These are phyloP conservation scores for Drosophila littoralis DNA, from an alignment of 1,140 invertebrate genomes.

Conservation along the genomic window DNA sequence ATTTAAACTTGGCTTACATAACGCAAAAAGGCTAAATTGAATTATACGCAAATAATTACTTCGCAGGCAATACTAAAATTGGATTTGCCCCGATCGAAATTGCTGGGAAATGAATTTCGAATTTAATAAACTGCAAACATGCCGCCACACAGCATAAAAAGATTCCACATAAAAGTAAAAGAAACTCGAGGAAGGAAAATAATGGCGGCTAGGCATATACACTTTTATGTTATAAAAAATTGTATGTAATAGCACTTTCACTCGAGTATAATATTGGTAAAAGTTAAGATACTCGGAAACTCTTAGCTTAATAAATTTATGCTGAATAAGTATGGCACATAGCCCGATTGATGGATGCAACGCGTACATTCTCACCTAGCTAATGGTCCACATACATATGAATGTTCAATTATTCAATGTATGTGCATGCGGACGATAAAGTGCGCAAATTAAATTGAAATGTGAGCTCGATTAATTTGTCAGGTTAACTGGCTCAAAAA, in stretches of 20 bases:
- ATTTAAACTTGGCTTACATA: conserved; percentile 32
- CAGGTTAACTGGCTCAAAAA: neutral
- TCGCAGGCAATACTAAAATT: conserved; percentile 26
- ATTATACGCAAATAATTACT: conserved; percentile 60
- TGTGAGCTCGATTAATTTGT: conserved; percentile 15
- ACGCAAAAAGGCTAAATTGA: conserved; percentile 29
- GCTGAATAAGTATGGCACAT: neutral
- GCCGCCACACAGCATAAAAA: neutral
- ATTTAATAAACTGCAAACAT: conserved; percentile 38
- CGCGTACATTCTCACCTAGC: neutral
- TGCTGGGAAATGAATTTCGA: conserved; percentile 39
- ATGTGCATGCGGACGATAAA: neutral
- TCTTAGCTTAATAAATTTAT: neutral
- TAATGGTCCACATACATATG: neutral
- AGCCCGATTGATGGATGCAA: neutral
- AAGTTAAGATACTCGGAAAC: too few relatives aligned
- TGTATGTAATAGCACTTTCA: neutral
- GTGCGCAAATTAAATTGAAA: conserved; percentile 9
- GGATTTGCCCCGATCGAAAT: conserved; percentile 38
- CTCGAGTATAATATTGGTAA: too few relatives aligned
- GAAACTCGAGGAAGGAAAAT: neutral
- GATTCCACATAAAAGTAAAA: neutral
- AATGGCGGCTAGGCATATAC: neutral
- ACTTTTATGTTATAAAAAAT: neutral
- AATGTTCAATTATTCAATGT: neutral